These are phyloP conservation scores for Dynastes maya DNA, from an alignment of 2,888 invertebrate species.

Conservation along the genomic window DNA sequence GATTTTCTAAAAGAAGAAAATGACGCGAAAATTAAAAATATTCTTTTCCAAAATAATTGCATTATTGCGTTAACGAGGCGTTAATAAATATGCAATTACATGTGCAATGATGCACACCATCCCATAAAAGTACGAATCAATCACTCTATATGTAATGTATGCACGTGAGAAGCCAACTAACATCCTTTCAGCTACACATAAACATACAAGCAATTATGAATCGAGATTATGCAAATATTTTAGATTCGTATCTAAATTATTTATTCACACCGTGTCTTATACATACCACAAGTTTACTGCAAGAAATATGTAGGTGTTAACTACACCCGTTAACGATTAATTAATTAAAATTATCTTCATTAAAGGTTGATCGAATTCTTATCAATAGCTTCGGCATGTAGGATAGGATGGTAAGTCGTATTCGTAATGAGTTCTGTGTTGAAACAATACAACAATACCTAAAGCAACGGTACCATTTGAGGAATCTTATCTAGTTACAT, in stretches of 20 bases:
- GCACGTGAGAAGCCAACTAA: too few relatives aligned
- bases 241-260: constrained; percentile 31
- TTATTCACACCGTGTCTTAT: not conserved
- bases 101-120: not conserved
- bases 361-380: not conserved
- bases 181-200: too few relatives aligned
- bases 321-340: not conserved
- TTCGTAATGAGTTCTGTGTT: not conserved
- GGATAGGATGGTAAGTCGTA: not conserved
- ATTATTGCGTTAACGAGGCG: too few relatives aligned
- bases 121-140: too few relatives aligned
- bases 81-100: too few relatives aligned
- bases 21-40: too few relatives aligned
- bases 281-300: not conserved
- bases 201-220: constrained; percentile 1
- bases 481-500: constrained; percentile 7
- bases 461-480: not conserved
- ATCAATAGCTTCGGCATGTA: not conserved
- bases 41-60: too few relatives aligned
- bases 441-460: constrained; percentile 1
- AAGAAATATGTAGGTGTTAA: not conserved
- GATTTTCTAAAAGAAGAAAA: too few relatives aligned
- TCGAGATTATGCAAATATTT: constrained; percentile 13
- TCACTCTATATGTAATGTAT: too few relatives aligned
- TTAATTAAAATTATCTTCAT: constrained; percentile 20